Evolutionary conservation across 1,140 invertebrate species (phyloP).

Genomic region (Bacillus rossius): DNA sequence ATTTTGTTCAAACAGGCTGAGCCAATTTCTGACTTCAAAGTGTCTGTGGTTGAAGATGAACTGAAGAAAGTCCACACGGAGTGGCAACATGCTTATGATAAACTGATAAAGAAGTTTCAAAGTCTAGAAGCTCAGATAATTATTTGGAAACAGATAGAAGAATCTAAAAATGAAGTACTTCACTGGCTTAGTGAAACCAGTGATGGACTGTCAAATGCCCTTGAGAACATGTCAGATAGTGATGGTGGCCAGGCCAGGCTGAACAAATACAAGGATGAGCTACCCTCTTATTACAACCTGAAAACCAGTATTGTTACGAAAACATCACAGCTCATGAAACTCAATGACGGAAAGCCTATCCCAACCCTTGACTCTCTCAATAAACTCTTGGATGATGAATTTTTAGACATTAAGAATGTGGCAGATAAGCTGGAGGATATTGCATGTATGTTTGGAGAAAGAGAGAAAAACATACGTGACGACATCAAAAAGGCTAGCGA

Average conservation of each 20-base stretch:
- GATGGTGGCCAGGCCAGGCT: slow-evolving; percentile 71
- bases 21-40: slow-evolving; percentile 68
- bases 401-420: slow-evolving; percentile 63
- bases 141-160: slow-evolving; percentile 88
- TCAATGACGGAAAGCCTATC: slow-evolving; percentile 67
- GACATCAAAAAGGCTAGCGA: slow-evolving; percentile 65
- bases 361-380: slow-evolving; percentile 62
- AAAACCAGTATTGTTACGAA: slow-evolving; percentile 72
- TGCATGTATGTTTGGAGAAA: slow-evolving; percentile 61
- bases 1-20: slow-evolving; percentile 64
- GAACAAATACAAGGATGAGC: slow-evolving; percentile 79
- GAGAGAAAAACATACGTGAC: slow-evolving; percentile 64
- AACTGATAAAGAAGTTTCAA: slow-evolving; percentile 62
- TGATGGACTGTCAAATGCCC: slow-evolving; percentile 63
- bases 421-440: slow-evolving; percentile 69
- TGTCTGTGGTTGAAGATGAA: slow-evolving; percentile 50
- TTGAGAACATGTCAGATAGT: slow-evolving; percentile 69
- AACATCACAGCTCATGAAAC: slow-evolving; percentile 69
- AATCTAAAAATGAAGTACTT: slow-evolving; percentile 73
- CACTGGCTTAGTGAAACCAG: slow-evolving; percentile 81
- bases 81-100: slow-evolving; percentile 70
- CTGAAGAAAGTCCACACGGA: slow-evolving; percentile 54
- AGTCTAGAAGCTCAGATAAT: slow-evolving; percentile 80
- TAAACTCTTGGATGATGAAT: slow-evolving; percentile 68
- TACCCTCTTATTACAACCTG: slow-evolving; percentile 67